Conservation (phyloP, 1,140 invertebrate species). For the Protaetia brevitarsis region DNA sequence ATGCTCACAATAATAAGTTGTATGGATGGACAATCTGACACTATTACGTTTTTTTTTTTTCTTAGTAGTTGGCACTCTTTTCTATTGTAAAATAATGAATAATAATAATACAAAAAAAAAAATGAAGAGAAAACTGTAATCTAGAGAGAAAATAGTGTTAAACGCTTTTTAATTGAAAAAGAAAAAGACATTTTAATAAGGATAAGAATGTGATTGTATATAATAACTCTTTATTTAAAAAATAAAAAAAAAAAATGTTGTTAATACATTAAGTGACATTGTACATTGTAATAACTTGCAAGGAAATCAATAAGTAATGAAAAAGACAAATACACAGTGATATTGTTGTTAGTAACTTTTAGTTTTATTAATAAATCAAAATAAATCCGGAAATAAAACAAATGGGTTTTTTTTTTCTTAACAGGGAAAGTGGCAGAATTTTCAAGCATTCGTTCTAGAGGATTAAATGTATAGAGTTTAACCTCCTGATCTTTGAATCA, state of each 20-base stretch:
- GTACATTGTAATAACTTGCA: conserved; percentile 13
- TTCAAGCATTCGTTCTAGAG: too few relatives aligned
- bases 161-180: conserved; percentile 8
- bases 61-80: conserved; percentile 23
- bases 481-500: too few relatives aligned
- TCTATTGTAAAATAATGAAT: conserved; percentile 21
- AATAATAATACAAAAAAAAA: too few relatives aligned
- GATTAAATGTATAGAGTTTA: too few relatives aligned
- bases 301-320: conserved; percentile 15
- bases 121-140: too few relatives aligned
- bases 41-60: too few relatives aligned
- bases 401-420: too few relatives aligned
- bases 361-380: background rate
- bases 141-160: conserved; percentile 8
- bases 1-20: conserved; percentile 28
- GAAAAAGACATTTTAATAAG: conserved; percentile 14
- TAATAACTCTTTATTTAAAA: conserved; percentile 21
- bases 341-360: conserved; percentile 18
- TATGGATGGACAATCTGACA: conserved; percentile 26
- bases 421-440: too few relatives aligned
- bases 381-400: too few relatives aligned
- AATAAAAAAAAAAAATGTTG: too few relatives aligned
- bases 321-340: conserved; percentile 14
- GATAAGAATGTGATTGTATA: conserved; percentile 19
- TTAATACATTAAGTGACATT: conserved; percentile 15